phyloP scores from a whole-genome alignment of 2,113 vertebrate species.

The Dermatemys mawii region DNA sequence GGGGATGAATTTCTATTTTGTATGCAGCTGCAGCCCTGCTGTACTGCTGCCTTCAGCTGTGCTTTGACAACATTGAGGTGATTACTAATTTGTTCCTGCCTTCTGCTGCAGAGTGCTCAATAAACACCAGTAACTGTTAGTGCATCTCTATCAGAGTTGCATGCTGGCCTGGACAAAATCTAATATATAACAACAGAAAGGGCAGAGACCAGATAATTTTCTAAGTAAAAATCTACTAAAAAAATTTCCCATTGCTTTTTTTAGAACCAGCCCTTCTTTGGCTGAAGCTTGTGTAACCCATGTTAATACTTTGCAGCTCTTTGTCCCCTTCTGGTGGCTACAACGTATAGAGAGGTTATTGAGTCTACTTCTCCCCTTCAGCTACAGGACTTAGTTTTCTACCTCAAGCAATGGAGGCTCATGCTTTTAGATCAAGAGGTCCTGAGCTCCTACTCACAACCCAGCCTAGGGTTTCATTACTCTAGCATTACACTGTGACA shows the following conservation, averaged over 20 bases:
- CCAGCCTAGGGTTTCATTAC: neutral
- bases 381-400: neutral
- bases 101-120: conserved; percentile 56
- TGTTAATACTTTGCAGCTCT: conserved; percentile 16
- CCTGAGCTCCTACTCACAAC: rapidly evolving
- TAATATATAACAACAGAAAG: conserved; percentile 55
- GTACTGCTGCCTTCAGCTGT: conserved; percentile 23
- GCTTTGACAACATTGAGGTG: conserved; percentile 44
- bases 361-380: neutral
- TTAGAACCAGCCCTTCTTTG: neutral
- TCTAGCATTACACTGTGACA: neutral
- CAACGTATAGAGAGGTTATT: neutral
- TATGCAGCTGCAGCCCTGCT: neutral
- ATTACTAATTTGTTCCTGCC: conserved; percentile 65
- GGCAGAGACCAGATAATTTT: conserved; percentile 25
- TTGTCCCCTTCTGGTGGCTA: conserved; percentile 61
- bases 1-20: neutral
- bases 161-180: conserved; percentile 35
- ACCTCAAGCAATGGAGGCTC: neutral
- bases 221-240: conserved; percentile 24
- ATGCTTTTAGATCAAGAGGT: neutral
- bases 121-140: conserved; percentile 56
- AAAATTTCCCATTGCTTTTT: neutral
- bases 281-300: neutral
- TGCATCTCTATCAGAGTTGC: conserved; percentile 15